phyloP scores from a whole-genome alignment of 2,113 vertebrate genomes.

The Paracanthobrama guichenoti region DNA sequence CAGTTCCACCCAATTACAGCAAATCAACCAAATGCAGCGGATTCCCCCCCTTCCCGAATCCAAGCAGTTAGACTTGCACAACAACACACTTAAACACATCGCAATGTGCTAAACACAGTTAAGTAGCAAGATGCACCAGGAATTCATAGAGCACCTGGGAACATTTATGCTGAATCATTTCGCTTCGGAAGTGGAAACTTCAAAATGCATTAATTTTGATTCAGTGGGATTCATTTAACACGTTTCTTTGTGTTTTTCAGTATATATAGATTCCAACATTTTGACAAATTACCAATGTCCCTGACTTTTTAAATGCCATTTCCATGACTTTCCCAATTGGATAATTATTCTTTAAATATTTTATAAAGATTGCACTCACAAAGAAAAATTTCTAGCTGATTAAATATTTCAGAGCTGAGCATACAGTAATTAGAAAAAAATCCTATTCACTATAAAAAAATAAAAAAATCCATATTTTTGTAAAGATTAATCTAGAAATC shows the following conservation, averaged over 20 bases:
- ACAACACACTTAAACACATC: constrained; percentile 23
- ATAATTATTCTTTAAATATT: no score
- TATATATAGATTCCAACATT: no score
- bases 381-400: no score
- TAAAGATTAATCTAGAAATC: no score
- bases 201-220: neutral
- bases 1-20: constrained; percentile 79
- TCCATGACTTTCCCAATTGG: no score
- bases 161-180: neutral
- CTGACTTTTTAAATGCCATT: no score
- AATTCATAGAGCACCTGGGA: neutral
- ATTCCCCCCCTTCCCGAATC: constrained; percentile 45
- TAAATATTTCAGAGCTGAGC: no score
- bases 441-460: no score
- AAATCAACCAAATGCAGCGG: constrained; percentile 68
- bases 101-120: neutral
- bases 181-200: neutral
- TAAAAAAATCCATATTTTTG: no score
- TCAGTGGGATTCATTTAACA: neutral
- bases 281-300: no score
- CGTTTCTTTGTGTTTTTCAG: neutral
- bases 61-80: constrained; percentile 26
- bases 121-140: neutral
- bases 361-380: no score
- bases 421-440: no score